A percentile compares a stretch with the other conserved stretches of the same genome.
These are phyloP conservation scores for Tryphoninae sp. DNA, from an alignment of 2,888 invertebrate genomes.

Conservation along the genomic window DNA sequence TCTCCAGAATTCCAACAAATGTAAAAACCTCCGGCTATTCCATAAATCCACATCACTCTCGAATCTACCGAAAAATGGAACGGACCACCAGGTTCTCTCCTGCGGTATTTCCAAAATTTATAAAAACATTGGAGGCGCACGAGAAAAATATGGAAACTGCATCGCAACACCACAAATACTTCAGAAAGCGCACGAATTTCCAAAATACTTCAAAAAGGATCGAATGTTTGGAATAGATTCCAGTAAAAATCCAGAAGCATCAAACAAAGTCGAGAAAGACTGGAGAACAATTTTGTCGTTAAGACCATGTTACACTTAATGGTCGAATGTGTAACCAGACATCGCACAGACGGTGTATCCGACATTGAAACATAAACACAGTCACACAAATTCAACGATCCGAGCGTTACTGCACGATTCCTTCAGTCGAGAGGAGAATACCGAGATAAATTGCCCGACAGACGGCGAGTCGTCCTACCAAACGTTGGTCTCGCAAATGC, in stretches of 20 bases:
- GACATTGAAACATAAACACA: not conserved
- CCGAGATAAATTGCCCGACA: slow-evolving; percentile 21
- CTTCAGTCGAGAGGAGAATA: slow-evolving; percentile 3
- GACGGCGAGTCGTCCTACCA: slow-evolving; percentile 2
- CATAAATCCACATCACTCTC: not conserved
- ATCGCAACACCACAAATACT: not conserved
- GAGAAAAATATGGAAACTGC: not conserved
- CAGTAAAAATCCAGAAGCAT: not conserved
- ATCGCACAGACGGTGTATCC: not conserved
- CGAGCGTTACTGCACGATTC: slow-evolving; percentile 13
- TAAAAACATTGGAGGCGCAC: not conserved
- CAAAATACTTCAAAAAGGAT: too few species aligned
- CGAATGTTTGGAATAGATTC: not conserved
- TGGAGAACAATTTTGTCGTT: slow-evolving; percentile 7
- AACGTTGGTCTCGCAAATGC: slow-evolving; percentile 8
- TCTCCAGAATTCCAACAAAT: not conserved
- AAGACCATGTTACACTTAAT: not conserved
- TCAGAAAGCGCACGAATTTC: not conserved
- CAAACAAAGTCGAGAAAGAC: not conserved
- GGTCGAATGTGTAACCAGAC: slow-evolving; percentile 1
- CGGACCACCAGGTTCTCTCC: slow-evolving; percentile 48
- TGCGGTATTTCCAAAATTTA: not conserved
- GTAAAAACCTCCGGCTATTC: not conserved
- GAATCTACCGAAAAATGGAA: slow-evolving; percentile 5
- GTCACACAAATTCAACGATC: not conserved